Base-by-base conservation (phyloP, 2,113 vertebrate species). In the Mesembrinibis cayennensis region DNA sequence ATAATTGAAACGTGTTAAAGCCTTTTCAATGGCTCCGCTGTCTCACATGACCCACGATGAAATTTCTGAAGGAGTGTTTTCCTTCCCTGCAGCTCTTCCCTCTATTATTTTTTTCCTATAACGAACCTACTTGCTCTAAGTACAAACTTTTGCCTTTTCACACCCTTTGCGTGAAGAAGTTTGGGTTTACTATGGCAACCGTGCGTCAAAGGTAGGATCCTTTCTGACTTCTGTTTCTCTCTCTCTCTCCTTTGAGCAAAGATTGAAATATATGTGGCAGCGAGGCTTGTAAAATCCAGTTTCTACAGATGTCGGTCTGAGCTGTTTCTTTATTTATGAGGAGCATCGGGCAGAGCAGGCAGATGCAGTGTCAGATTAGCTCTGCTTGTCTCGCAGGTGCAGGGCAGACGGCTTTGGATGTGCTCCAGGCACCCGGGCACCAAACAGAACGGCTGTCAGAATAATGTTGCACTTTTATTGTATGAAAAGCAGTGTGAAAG, bases 191-290 rank as follows among this genome's bases (percentile, higher is more conserved):
- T 88, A 90, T 93, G 95, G 78, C 91, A 92, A 97, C 94, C 55
- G 84, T 89, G 78, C 87, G 20, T 91, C 98, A 98, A 98, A 99
- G 98, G 98, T 98, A 96, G 84, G 96, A 94, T 86, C 36, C 45
- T 94, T 88, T 65, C 49, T 77, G 47, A 12, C 32, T 77, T 67
- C 66, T 93, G 30, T 38, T 97, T 97, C 67, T 61, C 42, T 47
- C 38, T 38, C 77, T 36, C 55, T 65, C 32, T 91, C 52, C 90
- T 87, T 71, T 76, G 74, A 80, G 73, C 58, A 82, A 79, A 78
- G 26, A 69, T 8, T 38, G 56, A 65, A 40, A 70, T 53, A 15
- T 10, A 29, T 25, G 27, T 29, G 63, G 52, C 59, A 87, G 42
- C 5, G 7, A 38, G 36, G 86, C 53, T 90, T 50, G 44, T 47